phyloP scores from a whole-genome alignment of 2,113 vertebrate genomes.

The Xiphorhynchus elegans region DNA sequence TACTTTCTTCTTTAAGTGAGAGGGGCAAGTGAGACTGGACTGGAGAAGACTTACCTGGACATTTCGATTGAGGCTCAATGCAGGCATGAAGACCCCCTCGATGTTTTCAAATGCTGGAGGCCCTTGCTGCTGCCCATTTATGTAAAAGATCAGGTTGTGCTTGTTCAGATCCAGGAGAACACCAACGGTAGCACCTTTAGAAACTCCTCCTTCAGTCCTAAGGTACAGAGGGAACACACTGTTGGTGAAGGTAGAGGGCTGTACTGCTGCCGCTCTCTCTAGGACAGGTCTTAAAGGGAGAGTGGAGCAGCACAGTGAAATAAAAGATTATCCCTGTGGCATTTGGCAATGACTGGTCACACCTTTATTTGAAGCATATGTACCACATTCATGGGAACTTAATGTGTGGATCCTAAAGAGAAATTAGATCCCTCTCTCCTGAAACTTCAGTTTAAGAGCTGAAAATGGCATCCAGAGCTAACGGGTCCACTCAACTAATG shows the following conservation, averaged over 20 bases:
- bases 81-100: constrained; percentile 95
- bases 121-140: constrained; percentile 96
- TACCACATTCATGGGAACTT: not conserved
- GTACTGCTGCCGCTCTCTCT: not conserved
- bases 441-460: not conserved
- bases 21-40: not conserved
- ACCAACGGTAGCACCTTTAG: constrained; percentile 89
- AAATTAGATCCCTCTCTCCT: not conserved
- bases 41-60: constrained; percentile 85
- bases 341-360: not conserved
- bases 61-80: constrained; percentile 95
- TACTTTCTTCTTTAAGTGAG: not conserved
- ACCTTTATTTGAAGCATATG: not conserved
- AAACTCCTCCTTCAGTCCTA: constrained; percentile 95
- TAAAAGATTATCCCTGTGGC: accelerated
- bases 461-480: not conserved
- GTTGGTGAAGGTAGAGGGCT: not conserved
- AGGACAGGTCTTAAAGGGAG: not conserved
- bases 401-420: not conserved
- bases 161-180: constrained; percentile 93
- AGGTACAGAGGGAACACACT: not conserved
- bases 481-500: not conserved
- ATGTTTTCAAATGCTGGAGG: constrained; percentile 92
- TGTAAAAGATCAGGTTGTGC: constrained; percentile 91
- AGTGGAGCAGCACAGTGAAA: not conserved